Percentiles rank a stretch among this genome's conserved stretches.
phyloP scores from a whole-genome alignment of 92 coral and sea anemone species.

The Heteractis magnifica region DNA sequence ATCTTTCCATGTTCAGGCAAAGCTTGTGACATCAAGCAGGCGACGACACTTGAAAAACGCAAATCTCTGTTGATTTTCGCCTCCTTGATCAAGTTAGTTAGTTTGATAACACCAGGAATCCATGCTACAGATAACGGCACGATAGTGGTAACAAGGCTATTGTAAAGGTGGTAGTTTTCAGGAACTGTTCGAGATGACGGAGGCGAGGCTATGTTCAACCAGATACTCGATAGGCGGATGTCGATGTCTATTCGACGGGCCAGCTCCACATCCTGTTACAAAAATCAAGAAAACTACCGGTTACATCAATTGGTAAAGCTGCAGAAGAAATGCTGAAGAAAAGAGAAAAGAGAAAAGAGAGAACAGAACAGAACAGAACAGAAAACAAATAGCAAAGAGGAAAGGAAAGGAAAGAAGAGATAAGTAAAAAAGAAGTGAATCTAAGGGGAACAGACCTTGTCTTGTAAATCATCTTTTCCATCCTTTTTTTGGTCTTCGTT shows the following conservation, averaged over 20 bases:
- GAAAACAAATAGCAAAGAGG: background rate
- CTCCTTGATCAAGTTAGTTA: slow-evolving; percentile 41
- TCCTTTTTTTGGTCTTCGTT: background rate
- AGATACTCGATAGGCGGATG: slow-evolving; percentile 69
- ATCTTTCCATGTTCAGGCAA: slow-evolving; percentile 88
- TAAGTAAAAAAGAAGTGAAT: background rate
- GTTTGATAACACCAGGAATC: slow-evolving; percentile 78
- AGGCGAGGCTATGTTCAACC: slow-evolving; percentile 95
- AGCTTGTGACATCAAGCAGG: slow-evolving; percentile 90
- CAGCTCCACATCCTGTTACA: slow-evolving; percentile 60
- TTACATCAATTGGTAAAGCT: background rate
- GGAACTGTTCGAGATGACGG: slow-evolving; percentile 91
- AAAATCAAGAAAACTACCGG: background rate
- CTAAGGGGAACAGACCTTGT: background rate
- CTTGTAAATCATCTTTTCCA: background rate
- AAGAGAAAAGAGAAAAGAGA: background rate
- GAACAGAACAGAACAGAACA: too few species aligned
- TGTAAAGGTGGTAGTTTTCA: slow-evolving; percentile 89
- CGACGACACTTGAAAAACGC: slow-evolving; percentile 68
- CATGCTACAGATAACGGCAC: slow-evolving; percentile 93
- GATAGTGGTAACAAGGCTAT: slow-evolving; percentile 89
- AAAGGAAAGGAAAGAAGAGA: background rate
- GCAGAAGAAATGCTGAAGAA: background rate
- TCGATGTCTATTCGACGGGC: slow-evolving; percentile 78
- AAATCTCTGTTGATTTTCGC: slow-evolving; percentile 57